A percentile compares a stretch with the other conserved stretches of the same genome.
Evolutionary conservation across 1,140 invertebrate species (phyloP).

Genomic region (Bombus waltoni): DNA sequence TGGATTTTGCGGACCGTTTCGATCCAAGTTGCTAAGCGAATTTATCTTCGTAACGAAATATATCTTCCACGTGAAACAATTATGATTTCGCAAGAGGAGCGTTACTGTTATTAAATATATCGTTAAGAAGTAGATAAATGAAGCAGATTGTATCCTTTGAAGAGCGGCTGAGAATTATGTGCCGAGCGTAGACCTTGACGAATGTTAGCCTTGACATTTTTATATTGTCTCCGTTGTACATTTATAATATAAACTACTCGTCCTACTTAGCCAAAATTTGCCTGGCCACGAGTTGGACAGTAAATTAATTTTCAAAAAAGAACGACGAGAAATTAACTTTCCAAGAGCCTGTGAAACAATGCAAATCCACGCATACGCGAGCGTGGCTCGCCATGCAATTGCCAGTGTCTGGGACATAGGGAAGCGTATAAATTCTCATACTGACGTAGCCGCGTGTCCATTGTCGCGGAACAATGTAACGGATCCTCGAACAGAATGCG

Average conservation of each 20-base stretch:
- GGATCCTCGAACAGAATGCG: background rate
- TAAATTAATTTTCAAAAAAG: background rate
- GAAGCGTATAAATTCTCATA: constrained; percentile 15
- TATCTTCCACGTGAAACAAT: no score
- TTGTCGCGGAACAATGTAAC: constrained; percentile 26
- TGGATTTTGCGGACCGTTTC: no score
- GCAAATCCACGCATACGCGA: no score
- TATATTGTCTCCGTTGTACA: background rate
- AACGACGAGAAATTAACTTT: background rate
- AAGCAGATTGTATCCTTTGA: background rate
- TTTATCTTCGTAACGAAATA: no score
- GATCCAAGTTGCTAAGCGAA: no score
- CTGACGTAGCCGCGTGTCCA: background rate
- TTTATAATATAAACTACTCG: background rate
- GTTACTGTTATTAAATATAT: no score
- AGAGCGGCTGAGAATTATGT: background rate
- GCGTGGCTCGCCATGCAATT: background rate
- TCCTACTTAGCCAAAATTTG: background rate
- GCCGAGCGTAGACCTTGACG: background rate
- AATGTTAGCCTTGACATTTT: background rate
- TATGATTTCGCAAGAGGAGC: no score
- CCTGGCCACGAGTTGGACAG: background rate
- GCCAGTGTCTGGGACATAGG: background rate
- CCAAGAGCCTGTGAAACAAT: background rate
- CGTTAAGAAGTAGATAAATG: no score